phyloP scores from a whole-genome alignment of 2,888 invertebrate species.

The Drosophila affinis region DNA sequence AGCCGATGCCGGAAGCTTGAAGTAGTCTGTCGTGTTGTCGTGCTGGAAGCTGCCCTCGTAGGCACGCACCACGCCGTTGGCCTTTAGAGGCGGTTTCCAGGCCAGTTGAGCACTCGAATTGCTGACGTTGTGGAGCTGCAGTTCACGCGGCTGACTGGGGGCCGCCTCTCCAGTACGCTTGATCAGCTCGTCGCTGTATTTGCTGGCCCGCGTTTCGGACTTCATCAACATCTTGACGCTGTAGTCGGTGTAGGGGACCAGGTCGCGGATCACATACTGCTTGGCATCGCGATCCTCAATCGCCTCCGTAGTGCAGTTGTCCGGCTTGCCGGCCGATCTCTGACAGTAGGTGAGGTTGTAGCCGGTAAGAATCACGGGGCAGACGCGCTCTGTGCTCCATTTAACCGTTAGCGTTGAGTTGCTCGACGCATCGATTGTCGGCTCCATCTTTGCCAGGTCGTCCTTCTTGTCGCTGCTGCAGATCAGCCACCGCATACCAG shows the following conservation, averaged over 20 bases:
- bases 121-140: conserved; percentile 38
- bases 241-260: conserved; percentile 91
- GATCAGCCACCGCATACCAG: conserved; percentile 93
- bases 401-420: conserved; percentile 86
- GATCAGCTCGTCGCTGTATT: conserved; percentile 86
- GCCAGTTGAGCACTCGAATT: conserved; percentile 68
- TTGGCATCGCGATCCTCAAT: conserved; percentile 52
- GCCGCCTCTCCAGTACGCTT: conserved; percentile 90
- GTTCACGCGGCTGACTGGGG: conserved; percentile 84
- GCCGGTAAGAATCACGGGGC: conserved; percentile 89
- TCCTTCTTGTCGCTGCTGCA: conserved; percentile 84
- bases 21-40: conserved; percentile 41
- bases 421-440: conserved; percentile 62
- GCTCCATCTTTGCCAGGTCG: conserved; percentile 81
- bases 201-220: conserved; percentile 85
- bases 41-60: conserved; percentile 45
- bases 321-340: conserved; percentile 51
- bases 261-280: conserved; percentile 85
- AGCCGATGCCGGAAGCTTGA: conserved; percentile 36
- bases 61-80: conserved; percentile 88
- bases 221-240: conserved; percentile 88
- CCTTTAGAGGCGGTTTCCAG: conserved; percentile 87
- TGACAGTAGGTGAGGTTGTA: conserved; percentile 90
- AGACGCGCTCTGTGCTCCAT: conserved; percentile 91
- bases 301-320: conserved; percentile 61